Evolutionary conservation across 2,888 invertebrate species (phyloP).

Genomic region (Chymomyza amoena): DNA sequence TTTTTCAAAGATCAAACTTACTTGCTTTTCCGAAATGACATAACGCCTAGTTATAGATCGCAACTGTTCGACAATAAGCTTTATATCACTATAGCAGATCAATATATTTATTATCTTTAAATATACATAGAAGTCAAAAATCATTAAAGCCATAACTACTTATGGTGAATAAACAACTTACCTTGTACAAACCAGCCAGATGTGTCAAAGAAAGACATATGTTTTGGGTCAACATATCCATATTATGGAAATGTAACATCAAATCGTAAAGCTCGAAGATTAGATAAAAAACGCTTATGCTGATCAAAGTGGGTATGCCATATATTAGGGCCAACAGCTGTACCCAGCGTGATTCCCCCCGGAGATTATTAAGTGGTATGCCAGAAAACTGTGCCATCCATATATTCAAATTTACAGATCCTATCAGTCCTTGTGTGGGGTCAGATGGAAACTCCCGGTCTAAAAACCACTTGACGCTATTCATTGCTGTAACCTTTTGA

Average conservation of each 20-base stretch:
- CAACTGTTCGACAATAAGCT: constrained; percentile 33
- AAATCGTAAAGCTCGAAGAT: constrained; percentile 36
- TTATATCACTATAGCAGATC: constrained; percentile 40
- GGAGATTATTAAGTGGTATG: constrained; percentile 14
- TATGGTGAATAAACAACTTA: constrained; percentile 10
- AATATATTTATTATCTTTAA: constrained; percentile 43
- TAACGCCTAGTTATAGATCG: constrained; percentile 32
- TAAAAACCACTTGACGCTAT: neutral
- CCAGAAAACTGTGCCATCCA: constrained; percentile 16
- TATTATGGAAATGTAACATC: constrained; percentile 32
- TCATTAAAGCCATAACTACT: neutral
- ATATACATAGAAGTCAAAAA: neutral
- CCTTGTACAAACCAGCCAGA: constrained; percentile 42
- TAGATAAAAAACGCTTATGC: constrained; percentile 11
- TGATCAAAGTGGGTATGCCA: neutral
- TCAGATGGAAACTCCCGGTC: constrained; percentile 18
- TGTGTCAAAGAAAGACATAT: constrained; percentile 48
- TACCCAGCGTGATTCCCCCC: neutral
- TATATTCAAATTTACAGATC: constrained; percentile 25
- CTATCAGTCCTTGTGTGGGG: constrained; percentile 13
- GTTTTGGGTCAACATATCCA: constrained; percentile 54
- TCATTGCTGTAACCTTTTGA: neutral
- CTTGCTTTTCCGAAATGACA: constrained; percentile 27
- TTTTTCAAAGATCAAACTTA: neutral
- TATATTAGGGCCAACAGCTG: neutral